Conservation (phyloP, 2,888 invertebrate species). For the Drosophila hamatofila region DNA sequence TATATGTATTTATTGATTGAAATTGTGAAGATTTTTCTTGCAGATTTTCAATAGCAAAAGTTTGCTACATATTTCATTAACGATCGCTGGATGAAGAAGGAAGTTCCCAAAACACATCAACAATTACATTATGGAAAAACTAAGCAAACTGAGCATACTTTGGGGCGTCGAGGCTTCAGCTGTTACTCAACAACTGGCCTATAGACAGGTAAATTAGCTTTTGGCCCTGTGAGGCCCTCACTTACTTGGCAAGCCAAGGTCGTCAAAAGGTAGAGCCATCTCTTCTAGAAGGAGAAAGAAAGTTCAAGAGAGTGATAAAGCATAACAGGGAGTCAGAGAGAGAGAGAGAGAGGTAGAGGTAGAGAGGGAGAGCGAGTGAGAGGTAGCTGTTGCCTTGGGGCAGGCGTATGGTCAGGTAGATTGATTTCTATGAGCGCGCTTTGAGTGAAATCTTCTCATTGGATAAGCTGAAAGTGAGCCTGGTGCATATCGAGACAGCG, state of each 20-base stretch:
- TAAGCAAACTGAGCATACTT: conserved; percentile 40
- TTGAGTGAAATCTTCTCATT: conserved; percentile 66
- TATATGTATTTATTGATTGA: too few relatives aligned
- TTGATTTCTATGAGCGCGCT: conserved; percentile 37
- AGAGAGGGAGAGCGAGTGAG: conserved; percentile 5
- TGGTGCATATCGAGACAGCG: conserved; percentile 38
- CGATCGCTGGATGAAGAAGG: too few relatives aligned
- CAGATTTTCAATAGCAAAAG: too few relatives aligned
- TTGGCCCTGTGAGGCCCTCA: not conserved
- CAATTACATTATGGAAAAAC: not conserved
- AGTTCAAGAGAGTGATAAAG: not conserved
- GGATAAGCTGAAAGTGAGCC: conserved; percentile 44
- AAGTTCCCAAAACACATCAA: not conserved
- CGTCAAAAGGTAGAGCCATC: not conserved
- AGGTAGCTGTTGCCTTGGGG: conserved; percentile 20
- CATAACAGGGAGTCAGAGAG: not conserved
- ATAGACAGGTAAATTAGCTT: conserved; percentile 2
- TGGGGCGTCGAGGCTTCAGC: conserved; percentile 18
- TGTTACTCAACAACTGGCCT: not conserved
- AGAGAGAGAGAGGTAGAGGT: conserved; percentile 22
- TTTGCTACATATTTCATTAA: too few relatives aligned
- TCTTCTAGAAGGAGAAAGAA: conserved; percentile 5
- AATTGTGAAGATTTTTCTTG: too few relatives aligned
- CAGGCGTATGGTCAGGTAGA: conserved; percentile 32
- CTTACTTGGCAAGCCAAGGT: conserved; percentile 31